Conservation (phyloP, 2,113 vertebrate genomes). For the Odocoileus virginianus region DNA sequence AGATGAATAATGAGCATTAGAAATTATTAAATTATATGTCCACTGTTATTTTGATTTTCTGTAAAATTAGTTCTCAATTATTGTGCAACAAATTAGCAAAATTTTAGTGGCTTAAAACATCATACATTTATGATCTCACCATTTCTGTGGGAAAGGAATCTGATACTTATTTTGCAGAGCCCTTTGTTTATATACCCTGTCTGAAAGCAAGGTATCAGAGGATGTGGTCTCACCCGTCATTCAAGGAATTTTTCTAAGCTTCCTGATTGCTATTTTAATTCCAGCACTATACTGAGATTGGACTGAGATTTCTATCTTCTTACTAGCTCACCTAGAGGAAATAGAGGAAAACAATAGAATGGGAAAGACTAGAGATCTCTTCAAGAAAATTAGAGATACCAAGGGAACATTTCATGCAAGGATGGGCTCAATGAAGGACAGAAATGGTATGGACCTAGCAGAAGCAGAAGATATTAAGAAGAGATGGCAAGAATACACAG, state of each 20-base stretch:
- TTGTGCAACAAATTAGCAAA: background rate
- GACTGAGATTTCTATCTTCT: background rate
- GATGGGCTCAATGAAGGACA: background rate
- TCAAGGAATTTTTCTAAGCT: background rate
- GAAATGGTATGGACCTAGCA: background rate
- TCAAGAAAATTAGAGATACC: background rate
- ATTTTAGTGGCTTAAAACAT: background rate
- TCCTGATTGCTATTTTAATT: background rate
- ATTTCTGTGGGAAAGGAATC: background rate
- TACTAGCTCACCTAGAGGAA: background rate
- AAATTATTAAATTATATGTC: background rate
- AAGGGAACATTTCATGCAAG: background rate
- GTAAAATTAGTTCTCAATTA: background rate
- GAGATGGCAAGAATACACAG: background rate
- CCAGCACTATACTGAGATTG: background rate
- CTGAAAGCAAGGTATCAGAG: background rate
- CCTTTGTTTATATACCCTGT: background rate
- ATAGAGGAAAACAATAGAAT: background rate
- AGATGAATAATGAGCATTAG: background rate
- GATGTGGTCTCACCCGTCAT: fast-evolving
- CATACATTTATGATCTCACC: background rate
- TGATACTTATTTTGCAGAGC: background rate
- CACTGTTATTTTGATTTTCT: background rate
- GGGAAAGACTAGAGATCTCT: background rate
- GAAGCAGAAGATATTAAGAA: background rate